A percentile compares a stretch with the other conserved stretches of the same genome.
These are phyloP conservation scores for Xyliphius kryptos DNA, from an alignment of 2,113 vertebrate species.

Conservation along the genomic window DNA sequence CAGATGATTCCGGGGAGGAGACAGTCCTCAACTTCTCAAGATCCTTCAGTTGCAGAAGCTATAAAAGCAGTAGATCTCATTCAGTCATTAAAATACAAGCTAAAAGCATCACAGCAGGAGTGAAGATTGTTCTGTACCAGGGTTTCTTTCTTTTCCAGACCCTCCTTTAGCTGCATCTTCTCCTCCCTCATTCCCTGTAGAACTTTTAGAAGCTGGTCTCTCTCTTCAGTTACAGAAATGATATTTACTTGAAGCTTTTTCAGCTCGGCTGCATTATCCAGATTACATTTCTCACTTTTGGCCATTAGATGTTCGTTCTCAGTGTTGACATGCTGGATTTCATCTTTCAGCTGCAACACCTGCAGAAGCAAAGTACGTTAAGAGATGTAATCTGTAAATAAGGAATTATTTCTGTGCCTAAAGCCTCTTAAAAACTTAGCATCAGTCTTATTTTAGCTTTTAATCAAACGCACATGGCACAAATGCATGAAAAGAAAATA, in stretches of 20 bases:
- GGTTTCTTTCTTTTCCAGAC: conserved; percentile 10
- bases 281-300: conserved; percentile 1
- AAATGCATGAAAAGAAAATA: too few species aligned
- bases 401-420: too few species aligned
- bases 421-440: too few species aligned
- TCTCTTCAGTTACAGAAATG: conserved; percentile 42
- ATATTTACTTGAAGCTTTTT: conserved; percentile 33
- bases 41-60: conserved; percentile 36
- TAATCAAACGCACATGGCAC: too few species aligned
- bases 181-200: conserved; percentile 26
- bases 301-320: conserved; percentile 21
- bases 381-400: background rate
- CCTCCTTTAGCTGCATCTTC: conserved; percentile 13
- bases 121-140: background rate
- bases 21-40: conserved; percentile 16
- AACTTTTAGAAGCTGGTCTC: conserved; percentile 32
- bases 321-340: conserved; percentile 4
- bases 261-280: conserved; percentile 3
- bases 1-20: conserved; percentile 26
- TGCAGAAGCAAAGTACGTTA: background rate
- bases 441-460: too few species aligned
- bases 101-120: background rate
- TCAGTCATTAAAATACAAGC: background rate
- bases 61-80: background rate
- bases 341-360: conserved; percentile 19